Evolutionary conservation across 1,140 invertebrate genomes (phyloP), one percentile per base, ranked within the genome.

Genomic region (Ceratina japonica): DNA sequence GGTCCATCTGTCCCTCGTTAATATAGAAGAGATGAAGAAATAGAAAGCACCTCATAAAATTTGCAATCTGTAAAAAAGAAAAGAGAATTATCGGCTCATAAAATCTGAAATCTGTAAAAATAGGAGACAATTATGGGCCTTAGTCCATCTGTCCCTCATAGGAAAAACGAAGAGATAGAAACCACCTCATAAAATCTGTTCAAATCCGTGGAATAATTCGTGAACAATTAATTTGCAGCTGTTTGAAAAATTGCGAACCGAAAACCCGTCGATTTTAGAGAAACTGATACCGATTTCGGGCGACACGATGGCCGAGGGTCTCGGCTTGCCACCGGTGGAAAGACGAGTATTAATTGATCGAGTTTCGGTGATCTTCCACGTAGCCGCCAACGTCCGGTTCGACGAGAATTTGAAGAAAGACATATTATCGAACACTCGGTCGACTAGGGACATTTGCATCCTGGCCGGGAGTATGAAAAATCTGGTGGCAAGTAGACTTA

Each of bases 311-410:
- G 87, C 95, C 69, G 85, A 94, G 18, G 94, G 93, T 1, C 86
- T 96, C 72, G 96, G 95, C 72, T 84, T 95, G 18, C 88, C 91
- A 3, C 81, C 88, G 10, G 89, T 93, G 65, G 95, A 95, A 64
- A 93, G 94, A 79, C 87, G 93, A 77, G 79, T 94, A 1, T 88
- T 99, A 1, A 92, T 93, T 3, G 93, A 96, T 3, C 94, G 95
- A 86, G 96, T 98, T 0, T 95, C 96, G 3, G 93, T 99, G 16
- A 95, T 99, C 8, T 98, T 98, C 90, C 98, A 99, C 88, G 96
- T 96, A 1, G 98, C 98, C 1, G 98, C 98, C 0, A 98, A 97
- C 75, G 96, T 99, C 61, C 96, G 96, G 88, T 99, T 99, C 90
- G 96, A 98, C 88, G 98, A 99, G 89, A 93, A 94, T 7, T 89